Evolutionary conservation across 2,888 invertebrate species (phyloP).

Genomic region (Eilema caniola): DNA sequence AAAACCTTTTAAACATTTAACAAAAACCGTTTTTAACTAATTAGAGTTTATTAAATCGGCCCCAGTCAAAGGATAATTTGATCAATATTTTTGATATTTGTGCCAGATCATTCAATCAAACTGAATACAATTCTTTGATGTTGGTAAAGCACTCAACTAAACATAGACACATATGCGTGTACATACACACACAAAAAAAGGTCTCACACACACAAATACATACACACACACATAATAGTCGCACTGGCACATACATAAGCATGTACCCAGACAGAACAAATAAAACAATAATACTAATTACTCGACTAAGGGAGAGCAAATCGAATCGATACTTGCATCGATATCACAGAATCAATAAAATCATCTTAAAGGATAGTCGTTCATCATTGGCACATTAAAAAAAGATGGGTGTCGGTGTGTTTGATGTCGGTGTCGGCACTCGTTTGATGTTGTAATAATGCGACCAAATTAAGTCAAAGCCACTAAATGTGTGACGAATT

Average conservation of each 20-base stretch:
- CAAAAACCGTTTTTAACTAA: not conserved
- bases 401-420: conserved; percentile 65
- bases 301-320: conserved; percentile 75
- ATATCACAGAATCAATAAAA: conserved; percentile 86
- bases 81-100: not conserved
- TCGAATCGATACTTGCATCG: conserved; percentile 72
- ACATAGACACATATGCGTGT: not conserved
- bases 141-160: not conserved
- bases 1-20: not conserved
- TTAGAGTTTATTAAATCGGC: not conserved
- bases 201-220: conserved; percentile 29
- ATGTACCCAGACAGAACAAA: conserved; percentile 56
- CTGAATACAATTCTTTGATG: not conserved
- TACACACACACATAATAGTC: conserved; percentile 56
- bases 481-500: conserved; percentile 85
- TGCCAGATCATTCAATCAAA: not conserved
- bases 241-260: conserved; percentile 43
- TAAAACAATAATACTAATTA: conserved; percentile 77
- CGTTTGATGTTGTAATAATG: conserved; percentile 83
- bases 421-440: conserved; percentile 78
- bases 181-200: conserved; percentile 25
- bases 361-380: conserved; percentile 59
- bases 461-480: conserved; percentile 85
- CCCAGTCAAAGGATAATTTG: not conserved
- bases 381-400: conserved; percentile 36